Evolutionary conservation across 2,888 invertebrate species (phyloP).

Genomic region (Conus canariensis): DNA sequence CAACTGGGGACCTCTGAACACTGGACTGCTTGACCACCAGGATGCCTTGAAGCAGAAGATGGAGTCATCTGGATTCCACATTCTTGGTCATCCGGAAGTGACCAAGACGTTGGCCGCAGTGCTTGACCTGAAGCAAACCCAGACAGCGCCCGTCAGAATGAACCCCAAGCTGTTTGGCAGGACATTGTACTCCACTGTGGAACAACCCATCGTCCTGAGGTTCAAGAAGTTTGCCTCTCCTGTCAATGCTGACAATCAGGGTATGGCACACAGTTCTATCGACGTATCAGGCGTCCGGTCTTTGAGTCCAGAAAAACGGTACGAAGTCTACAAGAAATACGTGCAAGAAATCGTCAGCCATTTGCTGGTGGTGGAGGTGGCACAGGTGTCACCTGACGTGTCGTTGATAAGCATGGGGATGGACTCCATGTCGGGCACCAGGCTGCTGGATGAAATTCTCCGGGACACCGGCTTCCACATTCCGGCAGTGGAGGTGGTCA

Average conservation of each 20-base stretch:
- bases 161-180: slow-evolving; percentile 50
- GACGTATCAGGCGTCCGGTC: slow-evolving; percentile 29
- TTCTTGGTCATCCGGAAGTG: slow-evolving; percentile 45
- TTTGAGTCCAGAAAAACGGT: slow-evolving; percentile 38
- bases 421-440: slow-evolving; percentile 60
- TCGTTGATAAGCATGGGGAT: slow-evolving; percentile 52
- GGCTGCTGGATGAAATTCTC: slow-evolving; percentile 49
- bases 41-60: slow-evolving; percentile 35
- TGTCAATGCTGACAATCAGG: not conserved
- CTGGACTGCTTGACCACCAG: slow-evolving; percentile 56
- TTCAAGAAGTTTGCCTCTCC: slow-evolving; percentile 7
- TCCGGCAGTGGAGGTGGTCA: slow-evolving; percentile 41
- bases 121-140: slow-evolving; percentile 49
- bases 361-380: slow-evolving; percentile 49
- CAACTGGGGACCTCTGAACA: slow-evolving; percentile 67
- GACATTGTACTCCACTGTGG: not conserved
- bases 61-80: slow-evolving; percentile 43
- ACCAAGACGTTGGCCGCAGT: slow-evolving; percentile 50
- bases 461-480: slow-evolving; percentile 43
- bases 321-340: slow-evolving; percentile 44
- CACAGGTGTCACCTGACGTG: slow-evolving; percentile 41
- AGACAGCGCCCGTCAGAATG: slow-evolving; percentile 51
- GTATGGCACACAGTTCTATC: not conserved
- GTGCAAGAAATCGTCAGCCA: slow-evolving; percentile 44
- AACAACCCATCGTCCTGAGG: not conserved